A percentile compares a stretch with the other conserved stretches of the same genome.
Conservation (phyloP, 2,797 vertebrate genomes). For the Centroberyx gerrardi region DNA sequence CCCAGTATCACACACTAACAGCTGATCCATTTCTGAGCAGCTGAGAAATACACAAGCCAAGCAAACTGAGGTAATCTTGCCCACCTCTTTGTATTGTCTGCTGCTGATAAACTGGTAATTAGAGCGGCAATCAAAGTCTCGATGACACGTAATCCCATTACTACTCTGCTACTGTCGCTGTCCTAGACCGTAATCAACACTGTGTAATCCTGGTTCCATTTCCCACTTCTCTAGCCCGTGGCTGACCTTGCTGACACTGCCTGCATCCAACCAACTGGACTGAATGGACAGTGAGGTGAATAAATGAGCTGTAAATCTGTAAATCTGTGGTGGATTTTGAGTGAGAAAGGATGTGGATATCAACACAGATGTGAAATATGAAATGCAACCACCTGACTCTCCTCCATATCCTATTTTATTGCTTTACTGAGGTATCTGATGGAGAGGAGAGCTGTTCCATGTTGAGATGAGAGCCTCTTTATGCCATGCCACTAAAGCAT, state of each 20-base stretch:
- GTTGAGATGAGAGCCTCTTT: slow-evolving; percentile 24
- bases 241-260: slow-evolving; percentile 57
- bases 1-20: slow-evolving; percentile 31
- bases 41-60: slow-evolving; percentile 28
- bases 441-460: not conserved
- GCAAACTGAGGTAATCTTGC: slow-evolving; percentile 30
- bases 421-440: not conserved
- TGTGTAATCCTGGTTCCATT: slow-evolving; percentile 58
- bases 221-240: slow-evolving; percentile 43
- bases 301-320: not conserved
- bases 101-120: slow-evolving; percentile 74
- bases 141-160: slow-evolving; percentile 80
- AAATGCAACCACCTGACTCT: too few species aligned
- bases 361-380: not conserved
- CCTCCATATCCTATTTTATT: not conserved
- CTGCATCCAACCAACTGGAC: slow-evolving; percentile 36
- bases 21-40: slow-evolving; percentile 34
- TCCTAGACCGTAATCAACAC: slow-evolving; percentile 70
- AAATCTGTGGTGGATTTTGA: not conserved
- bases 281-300: slow-evolving; percentile 5
- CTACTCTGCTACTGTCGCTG: slow-evolving; percentile 47
- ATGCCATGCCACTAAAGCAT: slow-evolving; percentile 21
- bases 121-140: slow-evolving; percentile 75
- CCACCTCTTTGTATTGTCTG: slow-evolving; percentile 65
- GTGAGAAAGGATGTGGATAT: not conserved